Evolutionary conservation across 2,113 vertebrate species (phyloP).

Genomic region (Notarius quadriscutis): DNA sequence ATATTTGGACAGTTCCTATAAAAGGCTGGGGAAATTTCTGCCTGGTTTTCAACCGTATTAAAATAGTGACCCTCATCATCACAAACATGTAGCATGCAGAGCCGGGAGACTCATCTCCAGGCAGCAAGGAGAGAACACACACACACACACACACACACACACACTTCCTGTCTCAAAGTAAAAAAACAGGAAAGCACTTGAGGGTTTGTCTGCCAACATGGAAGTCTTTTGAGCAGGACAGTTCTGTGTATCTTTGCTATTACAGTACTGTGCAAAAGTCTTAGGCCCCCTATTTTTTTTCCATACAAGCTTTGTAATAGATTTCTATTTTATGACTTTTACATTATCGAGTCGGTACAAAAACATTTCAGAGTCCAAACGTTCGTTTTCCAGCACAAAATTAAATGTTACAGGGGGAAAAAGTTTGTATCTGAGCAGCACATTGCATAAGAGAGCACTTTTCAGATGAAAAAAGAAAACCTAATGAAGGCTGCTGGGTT

Average conservation of each 20-base stretch:
- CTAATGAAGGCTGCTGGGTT: too few species aligned
- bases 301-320: too few species aligned
- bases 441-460: too few species aligned
- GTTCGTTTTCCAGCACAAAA: too few species aligned
- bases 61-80: constrained; percentile 21
- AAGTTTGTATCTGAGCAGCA: too few species aligned
- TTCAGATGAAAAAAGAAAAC: too few species aligned
- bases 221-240: background rate
- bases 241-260: background rate
- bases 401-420: too few species aligned
- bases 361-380: too few species aligned
- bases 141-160: background rate
- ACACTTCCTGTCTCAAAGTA: background rate
- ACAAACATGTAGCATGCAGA: constrained; percentile 45
- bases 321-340: too few species aligned
- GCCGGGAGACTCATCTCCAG: constrained; percentile 3
- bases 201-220: background rate
- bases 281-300: background rate
- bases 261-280: background rate
- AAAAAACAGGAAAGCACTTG: background rate
- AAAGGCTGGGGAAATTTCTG: background rate
- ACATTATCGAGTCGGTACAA: too few species aligned
- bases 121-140: background rate
- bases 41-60: background rate
- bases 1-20: background rate